phyloP scores from a whole-genome alignment of 2,113 vertebrate genomes.

The Speoplatyrhinus poulsoni region DNA sequence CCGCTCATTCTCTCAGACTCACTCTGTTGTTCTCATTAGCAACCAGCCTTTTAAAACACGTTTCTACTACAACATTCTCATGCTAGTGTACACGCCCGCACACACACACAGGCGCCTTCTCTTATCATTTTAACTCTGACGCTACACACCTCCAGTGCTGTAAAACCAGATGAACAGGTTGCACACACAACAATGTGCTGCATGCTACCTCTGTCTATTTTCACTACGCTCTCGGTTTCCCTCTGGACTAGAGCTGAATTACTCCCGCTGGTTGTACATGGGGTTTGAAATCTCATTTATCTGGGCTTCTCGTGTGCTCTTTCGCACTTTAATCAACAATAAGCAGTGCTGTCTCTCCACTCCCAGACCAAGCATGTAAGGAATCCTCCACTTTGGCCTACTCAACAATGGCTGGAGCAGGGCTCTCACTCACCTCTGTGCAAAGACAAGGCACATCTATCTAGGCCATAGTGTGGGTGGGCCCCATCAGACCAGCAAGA shows the following conservation, averaged over 20 bases:
- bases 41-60: too few relatives aligned
- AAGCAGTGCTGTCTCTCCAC: constrained; percentile 4
- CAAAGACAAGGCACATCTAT: constrained; percentile 22
- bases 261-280: constrained; percentile 4
- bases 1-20: constrained; percentile 2
- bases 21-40: neutral
- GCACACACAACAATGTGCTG: constrained; percentile 10
- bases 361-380: constrained; percentile 22
- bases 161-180: constrained; percentile 73
- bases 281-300: constrained; percentile 2
- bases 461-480: neutral
- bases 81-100: neutral
- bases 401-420: constrained; percentile 67
- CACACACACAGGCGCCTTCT: neutral
- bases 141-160: constrained; percentile 31
- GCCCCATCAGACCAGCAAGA: constrained; percentile 4
- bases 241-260: constrained; percentile 10
- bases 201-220: constrained; percentile 18
- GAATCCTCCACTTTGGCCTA: constrained; percentile 66
- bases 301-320: constrained; percentile 10
- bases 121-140: neutral
- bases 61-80: too few relatives aligned
- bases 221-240: constrained; percentile 26
- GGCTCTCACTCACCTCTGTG: constrained; percentile 29
- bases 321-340: constrained; percentile 21